Evolutionary conservation across 2,888 invertebrate genomes (phyloP).

Genomic region (Lingula anatina): DNA sequence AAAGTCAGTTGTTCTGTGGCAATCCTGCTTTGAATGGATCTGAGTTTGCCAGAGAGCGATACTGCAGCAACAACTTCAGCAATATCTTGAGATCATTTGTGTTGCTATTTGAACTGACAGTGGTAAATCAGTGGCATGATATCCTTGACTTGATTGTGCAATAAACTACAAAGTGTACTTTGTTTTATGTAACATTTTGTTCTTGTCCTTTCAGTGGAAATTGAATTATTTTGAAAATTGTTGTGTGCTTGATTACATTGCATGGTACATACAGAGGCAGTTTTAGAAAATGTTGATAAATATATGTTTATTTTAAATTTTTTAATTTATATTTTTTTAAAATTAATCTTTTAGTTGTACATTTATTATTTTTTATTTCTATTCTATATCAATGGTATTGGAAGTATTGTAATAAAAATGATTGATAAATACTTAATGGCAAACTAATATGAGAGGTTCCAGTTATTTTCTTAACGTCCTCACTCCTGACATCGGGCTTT

Average conservation of each 20-base stretch:
- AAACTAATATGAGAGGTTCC: background rate
- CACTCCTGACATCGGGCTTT: constrained; percentile 50
- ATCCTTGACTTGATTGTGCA: constrained; percentile 38
- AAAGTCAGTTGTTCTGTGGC: constrained; percentile 36
- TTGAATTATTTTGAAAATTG: too few species aligned
- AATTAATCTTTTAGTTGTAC: too few species aligned
- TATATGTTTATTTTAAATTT: too few species aligned
- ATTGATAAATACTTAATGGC: background rate
- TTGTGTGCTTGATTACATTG: too few species aligned
- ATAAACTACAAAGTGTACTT: constrained; percentile 1
- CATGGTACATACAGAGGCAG: too few species aligned
- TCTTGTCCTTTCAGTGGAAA: background rate
- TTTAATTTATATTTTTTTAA: too few species aligned
- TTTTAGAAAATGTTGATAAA: too few species aligned
- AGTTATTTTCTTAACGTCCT: constrained; percentile 19
- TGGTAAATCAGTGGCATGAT: constrained; percentile 58
- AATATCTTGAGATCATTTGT: constrained; percentile 52
- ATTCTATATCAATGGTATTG: too few species aligned
- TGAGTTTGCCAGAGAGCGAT: constrained; percentile 47
- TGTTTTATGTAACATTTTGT: background rate
- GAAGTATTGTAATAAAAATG: too few species aligned
- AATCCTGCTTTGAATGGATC: constrained; percentile 42
- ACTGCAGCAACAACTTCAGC: constrained; percentile 56
- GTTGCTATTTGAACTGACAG: constrained; percentile 54
- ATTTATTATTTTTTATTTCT: too few species aligned